phyloP scores from a whole-genome alignment of 2,797 vertebrate genomes.

The Sarcophilus harrisii region DNA sequence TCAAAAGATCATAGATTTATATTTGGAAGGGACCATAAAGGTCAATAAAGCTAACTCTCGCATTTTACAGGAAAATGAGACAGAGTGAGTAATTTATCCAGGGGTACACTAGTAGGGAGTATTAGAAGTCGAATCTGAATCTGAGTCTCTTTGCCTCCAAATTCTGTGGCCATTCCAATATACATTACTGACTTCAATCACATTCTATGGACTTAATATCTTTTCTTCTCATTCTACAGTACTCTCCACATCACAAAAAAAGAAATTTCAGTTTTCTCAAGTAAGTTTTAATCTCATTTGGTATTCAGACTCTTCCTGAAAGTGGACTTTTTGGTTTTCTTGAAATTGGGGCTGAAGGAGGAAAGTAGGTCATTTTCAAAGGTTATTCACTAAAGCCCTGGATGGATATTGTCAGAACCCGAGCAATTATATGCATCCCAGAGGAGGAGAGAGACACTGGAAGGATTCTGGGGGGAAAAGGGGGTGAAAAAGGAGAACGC shows the following conservation, averaged over 20 bases:
- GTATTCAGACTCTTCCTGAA: neutral
- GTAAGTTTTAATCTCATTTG: neutral
- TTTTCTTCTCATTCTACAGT: neutral
- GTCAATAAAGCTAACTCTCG: neutral
- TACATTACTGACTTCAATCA: neutral
- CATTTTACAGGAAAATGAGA: neutral
- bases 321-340: neutral
- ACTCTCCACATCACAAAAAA: neutral
- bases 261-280: constrained; percentile 1
- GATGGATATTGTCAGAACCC: neutral
- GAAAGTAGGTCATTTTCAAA: neutral
- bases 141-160: neutral
- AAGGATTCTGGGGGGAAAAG: neutral
- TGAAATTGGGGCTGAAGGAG: neutral
- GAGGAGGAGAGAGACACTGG: neutral
- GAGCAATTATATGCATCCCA: neutral
- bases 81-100: neutral
- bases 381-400: neutral
- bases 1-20: neutral
- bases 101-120: neutral
- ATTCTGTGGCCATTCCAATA: neutral
- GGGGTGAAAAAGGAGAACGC: neutral
- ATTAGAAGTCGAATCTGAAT: neutral
- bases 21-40: neutral
- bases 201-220: neutral